Evolutionary conservation across 2,113 vertebrate genomes (phyloP).

Genomic region (Ceyx melanurus): DNA sequence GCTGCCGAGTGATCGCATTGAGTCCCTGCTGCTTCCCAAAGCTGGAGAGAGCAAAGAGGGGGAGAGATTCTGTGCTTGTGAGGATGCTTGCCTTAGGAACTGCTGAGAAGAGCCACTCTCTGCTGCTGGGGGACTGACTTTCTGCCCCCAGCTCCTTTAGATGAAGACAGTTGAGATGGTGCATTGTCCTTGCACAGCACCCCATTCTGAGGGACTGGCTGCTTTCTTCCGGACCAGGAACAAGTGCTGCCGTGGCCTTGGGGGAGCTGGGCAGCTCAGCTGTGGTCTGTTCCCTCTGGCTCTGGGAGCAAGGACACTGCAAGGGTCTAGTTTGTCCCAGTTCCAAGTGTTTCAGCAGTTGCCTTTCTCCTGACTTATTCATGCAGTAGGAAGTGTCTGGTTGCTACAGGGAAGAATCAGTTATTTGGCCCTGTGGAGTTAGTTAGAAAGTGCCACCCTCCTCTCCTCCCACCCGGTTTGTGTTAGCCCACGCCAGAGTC

Average conservation of each 20-base stretch:
- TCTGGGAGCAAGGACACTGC: background rate
- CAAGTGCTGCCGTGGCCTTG: background rate
- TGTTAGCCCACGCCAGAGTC: background rate
- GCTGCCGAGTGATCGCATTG: background rate
- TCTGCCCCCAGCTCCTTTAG: background rate
- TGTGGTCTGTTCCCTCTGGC: background rate
- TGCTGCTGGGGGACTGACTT: background rate
- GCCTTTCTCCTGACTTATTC: background rate
- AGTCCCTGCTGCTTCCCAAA: conserved; percentile 33
- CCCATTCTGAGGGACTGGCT: background rate
- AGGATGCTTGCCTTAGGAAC: background rate
- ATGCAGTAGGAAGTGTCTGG: background rate
- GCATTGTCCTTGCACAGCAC: background rate
- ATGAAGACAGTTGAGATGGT: background rate
- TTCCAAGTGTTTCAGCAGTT: background rate
- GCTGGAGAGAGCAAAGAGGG: conserved; percentile 4
- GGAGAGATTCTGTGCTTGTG: background rate
- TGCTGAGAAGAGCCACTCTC: background rate
- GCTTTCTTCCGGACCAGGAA: background rate
- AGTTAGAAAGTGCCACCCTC: background rate
- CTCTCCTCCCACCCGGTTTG: background rate
- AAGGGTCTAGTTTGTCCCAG: background rate
- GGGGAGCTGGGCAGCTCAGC: background rate
- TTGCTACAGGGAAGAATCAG: background rate
- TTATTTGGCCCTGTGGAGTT: background rate